Conservation (phyloP, 1,140 invertebrate species). For the Saccostrea glomerata region DNA sequence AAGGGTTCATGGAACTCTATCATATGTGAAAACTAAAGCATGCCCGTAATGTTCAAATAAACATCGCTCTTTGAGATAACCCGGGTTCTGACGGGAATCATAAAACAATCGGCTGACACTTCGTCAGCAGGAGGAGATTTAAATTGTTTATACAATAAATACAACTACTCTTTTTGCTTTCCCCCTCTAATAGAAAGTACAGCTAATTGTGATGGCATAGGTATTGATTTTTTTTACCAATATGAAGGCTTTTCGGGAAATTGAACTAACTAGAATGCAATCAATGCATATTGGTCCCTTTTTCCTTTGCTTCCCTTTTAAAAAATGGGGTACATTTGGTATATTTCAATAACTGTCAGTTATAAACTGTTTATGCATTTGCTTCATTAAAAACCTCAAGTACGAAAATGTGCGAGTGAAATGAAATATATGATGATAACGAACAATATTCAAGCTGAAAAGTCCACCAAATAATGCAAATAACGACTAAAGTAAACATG, state of each 20-base stretch:
- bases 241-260: not conserved
- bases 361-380: not conserved
- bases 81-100: not conserved
- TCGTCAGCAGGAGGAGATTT: not conserved
- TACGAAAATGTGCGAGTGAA: no score
- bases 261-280: not conserved
- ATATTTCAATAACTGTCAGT: no score
- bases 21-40: slow-evolving; percentile 5
- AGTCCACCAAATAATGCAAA: no score
- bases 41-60: slow-evolving; percentile 24
- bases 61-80: slow-evolving; percentile 21
- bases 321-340: no score
- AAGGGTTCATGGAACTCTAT: not conserved
- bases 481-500: no score
- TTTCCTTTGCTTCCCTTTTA: not conserved
- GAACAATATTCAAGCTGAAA: no score
- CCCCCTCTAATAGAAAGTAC: not conserved
- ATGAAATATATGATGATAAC: no score
- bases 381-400: not conserved
- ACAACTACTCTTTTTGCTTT: not conserved
- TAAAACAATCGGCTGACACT: not conserved
- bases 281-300: not conserved
- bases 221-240: slow-evolving; percentile 4
- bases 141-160: slow-evolving; percentile 17
- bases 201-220: not conserved